Evolutionary conservation across 2,888 invertebrate species (phyloP), one percentile per base, ranked within the genome.

Genomic region (Aricia artaxerxes): DNA sequence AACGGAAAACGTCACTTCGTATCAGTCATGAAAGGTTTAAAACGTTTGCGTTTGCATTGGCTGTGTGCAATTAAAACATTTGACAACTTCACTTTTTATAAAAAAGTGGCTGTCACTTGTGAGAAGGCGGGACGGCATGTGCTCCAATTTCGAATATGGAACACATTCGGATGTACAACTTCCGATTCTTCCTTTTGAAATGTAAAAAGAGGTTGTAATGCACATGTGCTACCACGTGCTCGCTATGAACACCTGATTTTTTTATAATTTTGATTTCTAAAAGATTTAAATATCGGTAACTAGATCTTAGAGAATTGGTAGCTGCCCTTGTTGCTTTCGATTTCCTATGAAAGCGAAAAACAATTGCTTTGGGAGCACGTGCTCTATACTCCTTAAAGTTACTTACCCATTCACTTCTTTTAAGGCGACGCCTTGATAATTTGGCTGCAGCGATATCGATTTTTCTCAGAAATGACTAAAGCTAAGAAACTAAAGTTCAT

Each of bases 191-290:
- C 89, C 87, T 87, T 88, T 88, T 85, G 83, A 86, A 84, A 84
- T 83, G 81, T 82, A 82, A 84, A 85, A 85, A 85, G 84, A 86
- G 83, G 85, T 84, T 85, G 83, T 84, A 85, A 86, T 85, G 84
- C 88, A 87, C 89, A 88, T 89, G 89, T 88, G 87, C 84, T 84
- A 85, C 87, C 90, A 89, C 89, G 89, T 90, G 89, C 87, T 88
- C 79, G 79, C 81, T 82, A 81, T 88, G 84, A 88, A 87, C 88
- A 86, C 85, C 85, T 86, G 81, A 79, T 81, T 81, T 79, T 85
- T 86, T 87, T 86, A 83, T 83, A 86, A 86, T 82, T 84, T 83
- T 80, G 83, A 82, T 83, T 85, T 86, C 69, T 81, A 81, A 60
- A 81, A 78, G 72, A 76, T 79, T 76, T 78, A 73, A 80, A 78